Percentiles rank a stretch among this genome's conserved stretches.
phyloP scores from a whole-genome alignment of 1,140 invertebrate species.

The Cryptotermes secundus region DNA sequence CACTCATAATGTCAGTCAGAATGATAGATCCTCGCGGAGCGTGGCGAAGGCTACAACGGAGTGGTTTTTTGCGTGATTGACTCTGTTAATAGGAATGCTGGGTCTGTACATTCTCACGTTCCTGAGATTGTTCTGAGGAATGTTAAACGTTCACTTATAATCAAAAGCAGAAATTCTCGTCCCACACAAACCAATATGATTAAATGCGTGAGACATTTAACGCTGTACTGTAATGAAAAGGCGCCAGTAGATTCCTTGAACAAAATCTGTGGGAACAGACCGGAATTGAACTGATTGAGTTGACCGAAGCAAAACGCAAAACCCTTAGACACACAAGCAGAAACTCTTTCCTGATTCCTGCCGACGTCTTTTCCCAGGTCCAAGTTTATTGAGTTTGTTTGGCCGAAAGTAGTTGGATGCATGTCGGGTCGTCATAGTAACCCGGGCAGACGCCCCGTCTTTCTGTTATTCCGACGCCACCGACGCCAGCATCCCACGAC shows the following conservation, averaged over 20 bases:
- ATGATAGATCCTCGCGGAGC: too few relatives aligned
- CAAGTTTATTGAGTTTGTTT: conserved; percentile 18
- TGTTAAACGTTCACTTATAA: neutral
- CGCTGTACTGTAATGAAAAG: neutral
- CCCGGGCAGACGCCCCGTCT: neutral
- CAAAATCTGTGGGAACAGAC: neutral
- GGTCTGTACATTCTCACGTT: too few relatives aligned
- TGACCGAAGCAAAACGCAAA: conserved; percentile 6
- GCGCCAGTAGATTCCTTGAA: neutral
- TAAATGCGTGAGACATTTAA: too few relatives aligned
- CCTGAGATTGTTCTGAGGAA: neutral
- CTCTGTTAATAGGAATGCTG: neutral
- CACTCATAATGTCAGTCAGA: too few relatives aligned
- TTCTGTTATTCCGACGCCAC: neutral
- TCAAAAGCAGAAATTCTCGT: neutral
- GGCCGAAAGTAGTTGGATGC: neutral
- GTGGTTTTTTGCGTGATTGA: neutral
- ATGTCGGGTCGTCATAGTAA: conserved; percentile 6
- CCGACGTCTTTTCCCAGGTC: neutral
- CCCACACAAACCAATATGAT: neutral
- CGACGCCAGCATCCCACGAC: neutral
- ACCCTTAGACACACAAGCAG: neutral
- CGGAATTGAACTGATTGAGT: neutral
- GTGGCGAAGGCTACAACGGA: neutral
- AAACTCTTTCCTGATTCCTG: neutral